Conservation (phyloP, 2,888 invertebrate genomes). For the Quadroppia sp. region DNA sequence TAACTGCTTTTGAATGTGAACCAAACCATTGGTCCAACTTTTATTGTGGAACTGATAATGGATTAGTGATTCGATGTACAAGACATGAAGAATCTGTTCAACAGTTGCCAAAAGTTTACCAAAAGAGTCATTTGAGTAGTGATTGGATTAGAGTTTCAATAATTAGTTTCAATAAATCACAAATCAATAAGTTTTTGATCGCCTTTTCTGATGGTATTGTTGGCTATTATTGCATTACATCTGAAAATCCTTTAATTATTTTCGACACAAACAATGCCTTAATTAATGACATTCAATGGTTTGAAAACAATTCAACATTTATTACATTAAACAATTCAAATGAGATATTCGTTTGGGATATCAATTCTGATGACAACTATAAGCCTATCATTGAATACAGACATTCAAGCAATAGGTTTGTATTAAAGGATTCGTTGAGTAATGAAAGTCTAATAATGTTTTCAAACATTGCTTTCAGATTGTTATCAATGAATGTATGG, state of each 20-base stretch:
- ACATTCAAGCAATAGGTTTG: constrained; percentile 21
- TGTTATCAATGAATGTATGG: constrained; percentile 8
- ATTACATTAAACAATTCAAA: constrained; percentile 17
- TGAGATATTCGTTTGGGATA: background rate
- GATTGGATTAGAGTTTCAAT: background rate
- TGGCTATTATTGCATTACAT: background rate
- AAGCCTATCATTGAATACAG: background rate
- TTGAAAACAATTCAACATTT: background rate
- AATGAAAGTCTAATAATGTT: background rate
- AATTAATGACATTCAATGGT: constrained; percentile 19
- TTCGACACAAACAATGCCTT: constrained; percentile 10
- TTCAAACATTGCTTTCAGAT: background rate
- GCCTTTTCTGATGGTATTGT: constrained; percentile 19
- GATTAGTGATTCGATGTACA: constrained; percentile 22
- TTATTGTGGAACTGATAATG: constrained; percentile 33
- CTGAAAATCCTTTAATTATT: constrained; percentile 22
- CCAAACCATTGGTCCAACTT: constrained; percentile 24
- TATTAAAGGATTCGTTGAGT: background rate
- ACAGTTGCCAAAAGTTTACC: constrained; percentile 2
- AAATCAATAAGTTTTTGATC: constrained; percentile 12
- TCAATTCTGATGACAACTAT: background rate
- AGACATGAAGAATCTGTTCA: background rate
- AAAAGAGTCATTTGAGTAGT: background rate
- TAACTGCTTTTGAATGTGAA: background rate
- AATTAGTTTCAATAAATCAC: constrained; percentile 5